A percentile compares a stretch with the other conserved stretches of the same genome.
phyloP scores from a whole-genome alignment of 2,113 vertebrate species.

The Gadus chalcogrammus region DNA sequence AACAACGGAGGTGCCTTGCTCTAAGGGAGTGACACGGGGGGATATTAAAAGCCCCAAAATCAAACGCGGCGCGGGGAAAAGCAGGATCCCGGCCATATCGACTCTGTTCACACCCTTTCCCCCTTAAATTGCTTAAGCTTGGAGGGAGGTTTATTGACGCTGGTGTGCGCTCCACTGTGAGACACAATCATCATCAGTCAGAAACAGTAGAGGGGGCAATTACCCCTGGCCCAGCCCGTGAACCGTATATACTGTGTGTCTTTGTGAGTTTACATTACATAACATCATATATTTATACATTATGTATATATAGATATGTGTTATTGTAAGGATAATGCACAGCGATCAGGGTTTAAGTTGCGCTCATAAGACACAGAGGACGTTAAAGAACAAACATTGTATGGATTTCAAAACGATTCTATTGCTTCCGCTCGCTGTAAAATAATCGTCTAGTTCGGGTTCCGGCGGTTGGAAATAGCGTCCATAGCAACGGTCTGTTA shows the following conservation, averaged over 20 bases:
- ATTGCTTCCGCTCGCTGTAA: no score
- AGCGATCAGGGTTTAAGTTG: no score
- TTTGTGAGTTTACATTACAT: no score
- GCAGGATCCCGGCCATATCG: slow-evolving; percentile 37
- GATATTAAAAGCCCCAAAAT: slow-evolving; percentile 71
- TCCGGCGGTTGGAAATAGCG: no score
- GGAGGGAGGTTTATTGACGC: slow-evolving; percentile 23
- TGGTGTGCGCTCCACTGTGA: slow-evolving; percentile 11
- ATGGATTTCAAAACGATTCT: no score
- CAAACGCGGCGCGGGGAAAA: slow-evolving; percentile 37
- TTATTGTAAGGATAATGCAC: no score
- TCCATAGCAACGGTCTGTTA: no score
- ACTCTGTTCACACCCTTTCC: slow-evolving; percentile 22
- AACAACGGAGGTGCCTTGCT: slow-evolving; percentile 63
- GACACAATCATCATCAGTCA: slow-evolving; percentile 44
- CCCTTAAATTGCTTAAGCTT: slow-evolving; percentile 44
- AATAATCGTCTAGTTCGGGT: no score
- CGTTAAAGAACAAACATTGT: no score
- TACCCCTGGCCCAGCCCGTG: slow-evolving; percentile 26
- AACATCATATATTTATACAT: no score
- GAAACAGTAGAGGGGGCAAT: slow-evolving; percentile 27
- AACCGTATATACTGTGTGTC: slow-evolving; percentile 12
- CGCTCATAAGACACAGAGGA: no score
- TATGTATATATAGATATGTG: no score
- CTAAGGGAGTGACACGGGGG: slow-evolving; percentile 50